Conservation (phyloP, 2,113 vertebrate species). For the Rutilus rutilus region DNA sequence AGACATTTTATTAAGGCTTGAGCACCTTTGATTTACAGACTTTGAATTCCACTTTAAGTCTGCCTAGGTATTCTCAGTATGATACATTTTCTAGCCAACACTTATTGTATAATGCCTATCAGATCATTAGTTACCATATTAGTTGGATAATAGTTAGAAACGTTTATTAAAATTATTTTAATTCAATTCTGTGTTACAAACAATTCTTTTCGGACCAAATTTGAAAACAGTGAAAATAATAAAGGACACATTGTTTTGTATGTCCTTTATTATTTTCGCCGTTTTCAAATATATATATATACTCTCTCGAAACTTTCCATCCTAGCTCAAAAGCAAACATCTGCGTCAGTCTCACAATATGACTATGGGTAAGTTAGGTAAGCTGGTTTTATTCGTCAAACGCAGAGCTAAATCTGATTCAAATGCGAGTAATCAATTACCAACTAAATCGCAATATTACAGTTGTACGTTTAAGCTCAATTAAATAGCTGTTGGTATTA, state of each 20-base stretch:
- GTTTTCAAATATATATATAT: no score
- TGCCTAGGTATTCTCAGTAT: background rate
- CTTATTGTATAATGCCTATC: background rate
- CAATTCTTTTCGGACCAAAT: background rate
- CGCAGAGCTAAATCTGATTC: background rate
- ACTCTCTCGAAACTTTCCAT: background rate
- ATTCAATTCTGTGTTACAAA: background rate
- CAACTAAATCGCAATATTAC: background rate
- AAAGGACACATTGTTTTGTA: no score
- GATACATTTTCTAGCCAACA: background rate
- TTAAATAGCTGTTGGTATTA: accelerated
- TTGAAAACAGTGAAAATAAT: background rate
- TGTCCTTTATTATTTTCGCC: no score
- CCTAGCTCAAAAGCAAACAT: background rate
- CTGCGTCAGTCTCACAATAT: background rate
- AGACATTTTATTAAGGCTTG: no score
- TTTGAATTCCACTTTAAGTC: background rate
- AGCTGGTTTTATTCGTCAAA: background rate
- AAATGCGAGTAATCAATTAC: background rate
- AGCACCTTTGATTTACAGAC: background rate
- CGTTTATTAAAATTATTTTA: background rate
- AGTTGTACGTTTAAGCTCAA: background rate
- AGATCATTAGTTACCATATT: background rate
- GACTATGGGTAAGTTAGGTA: background rate
- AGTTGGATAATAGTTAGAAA: background rate